phyloP scores from a whole-genome alignment of 2,888 invertebrate species.

The Gari tellinella region DNA sequence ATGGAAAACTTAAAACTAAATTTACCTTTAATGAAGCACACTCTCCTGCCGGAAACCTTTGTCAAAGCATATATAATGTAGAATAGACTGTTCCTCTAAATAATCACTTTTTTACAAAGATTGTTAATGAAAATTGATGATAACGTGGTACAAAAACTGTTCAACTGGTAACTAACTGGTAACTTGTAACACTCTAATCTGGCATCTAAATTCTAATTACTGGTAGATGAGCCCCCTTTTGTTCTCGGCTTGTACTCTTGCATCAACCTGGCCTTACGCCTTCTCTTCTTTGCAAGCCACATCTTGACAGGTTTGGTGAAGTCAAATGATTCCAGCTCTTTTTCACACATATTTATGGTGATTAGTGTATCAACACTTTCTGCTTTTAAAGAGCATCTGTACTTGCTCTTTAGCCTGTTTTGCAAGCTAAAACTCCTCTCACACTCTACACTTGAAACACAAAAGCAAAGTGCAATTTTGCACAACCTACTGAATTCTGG shows the following conservation, averaged over 20 bases:
- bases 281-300: neutral
- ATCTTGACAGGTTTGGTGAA: neutral
- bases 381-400: neutral
- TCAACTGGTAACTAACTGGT: no score
- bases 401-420: slow-evolving; percentile 34
- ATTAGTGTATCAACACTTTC: neutral
- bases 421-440: slow-evolving; percentile 41
- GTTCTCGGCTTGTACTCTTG: slow-evolving; percentile 2
- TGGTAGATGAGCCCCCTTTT: no score
- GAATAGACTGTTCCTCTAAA: no score
- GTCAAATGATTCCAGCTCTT: neutral
- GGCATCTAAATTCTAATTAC: no score
- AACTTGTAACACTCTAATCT: no score
- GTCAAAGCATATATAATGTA: no score
- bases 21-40: no score
- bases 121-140: no score
- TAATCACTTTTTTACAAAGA: no score
- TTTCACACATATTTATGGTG: neutral
- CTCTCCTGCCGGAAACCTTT: no score
- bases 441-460: slow-evolving; percentile 42
- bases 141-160: no score
- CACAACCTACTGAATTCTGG: slow-evolving; percentile 7
- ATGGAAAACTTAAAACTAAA: no score
- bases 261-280: neutral
- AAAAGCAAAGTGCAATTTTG: slow-evolving; percentile 7